Evolutionary conservation across 2,797 vertebrate genomes (phyloP).

Genomic region (Poecilia picta): DNA sequence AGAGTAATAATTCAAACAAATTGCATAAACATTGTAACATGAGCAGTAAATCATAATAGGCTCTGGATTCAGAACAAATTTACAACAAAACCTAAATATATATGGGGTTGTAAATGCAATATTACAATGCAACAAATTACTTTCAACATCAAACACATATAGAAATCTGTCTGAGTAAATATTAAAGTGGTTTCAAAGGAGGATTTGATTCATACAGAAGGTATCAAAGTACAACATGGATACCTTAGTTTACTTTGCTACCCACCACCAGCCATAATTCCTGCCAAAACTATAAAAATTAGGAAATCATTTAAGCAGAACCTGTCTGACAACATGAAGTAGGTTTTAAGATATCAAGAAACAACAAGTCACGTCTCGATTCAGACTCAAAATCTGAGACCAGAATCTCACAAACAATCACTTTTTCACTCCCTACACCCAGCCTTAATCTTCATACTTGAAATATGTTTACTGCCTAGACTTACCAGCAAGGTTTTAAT

Average conservation of each 20-base stretch:
- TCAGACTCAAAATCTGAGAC: not conserved
- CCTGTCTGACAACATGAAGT: too few relatives aligned
- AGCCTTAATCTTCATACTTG: not conserved
- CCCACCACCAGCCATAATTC: too few relatives aligned
- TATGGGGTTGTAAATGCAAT: not conserved
- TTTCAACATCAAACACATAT: not conserved
- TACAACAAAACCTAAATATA: not conserved
- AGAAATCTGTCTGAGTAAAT: not conserved
- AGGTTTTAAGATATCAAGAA: too few relatives aligned
- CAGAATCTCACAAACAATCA: not conserved
- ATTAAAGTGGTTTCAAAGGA: too few relatives aligned
- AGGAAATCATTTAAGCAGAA: too few relatives aligned
- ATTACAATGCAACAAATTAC: too few relatives aligned
- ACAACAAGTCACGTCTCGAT: not conserved
- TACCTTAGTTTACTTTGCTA: too few relatives aligned
- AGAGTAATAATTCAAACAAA: not conserved
- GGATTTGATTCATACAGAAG: too few relatives aligned
- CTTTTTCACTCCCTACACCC: not conserved
- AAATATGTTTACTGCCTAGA: not conserved
- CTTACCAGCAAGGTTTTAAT: not conserved
- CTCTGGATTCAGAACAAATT: not conserved
- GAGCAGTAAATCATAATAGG: not conserved
- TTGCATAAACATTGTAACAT: not conserved
- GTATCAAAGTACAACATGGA: too few relatives aligned
- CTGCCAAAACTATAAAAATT: too few relatives aligned